Base-by-base conservation (phyloP, 2,888 invertebrate genomes). In the Calameuta pallipes region DNA sequence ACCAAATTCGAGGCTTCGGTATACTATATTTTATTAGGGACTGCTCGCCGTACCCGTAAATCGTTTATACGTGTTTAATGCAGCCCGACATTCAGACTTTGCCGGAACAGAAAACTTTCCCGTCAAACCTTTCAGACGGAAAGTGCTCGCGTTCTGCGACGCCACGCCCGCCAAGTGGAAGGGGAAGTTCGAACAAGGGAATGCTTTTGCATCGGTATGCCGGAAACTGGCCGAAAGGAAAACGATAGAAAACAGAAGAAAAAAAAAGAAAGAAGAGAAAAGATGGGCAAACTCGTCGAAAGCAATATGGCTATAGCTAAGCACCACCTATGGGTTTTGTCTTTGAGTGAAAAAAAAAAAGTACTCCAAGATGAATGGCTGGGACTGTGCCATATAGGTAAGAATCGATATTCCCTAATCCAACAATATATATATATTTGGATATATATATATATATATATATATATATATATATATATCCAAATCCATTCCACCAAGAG, bases 31-130 rank as follows among this genome's bases (percentile, higher is more conserved):
- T 78, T 76, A 73, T 73, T 31, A 75, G 78, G 78, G 78, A 79
- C 83, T 75, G 36, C 80, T 78, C 80, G 81, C 80, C 11, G 73
- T 71, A 36, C 75, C 83, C 87, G 89, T 88, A 89, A 90, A 90
- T 90, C 89, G 89, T 89, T 89, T 90, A 90, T 89, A 89, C 89
- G 86, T 90, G 90, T 90, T 89, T 89, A 89, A 90, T 88, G 89
- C 87, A 89, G 87, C 85, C 79, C 79, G 84, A 80, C 83, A 82
- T 85, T 83, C 83, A 80, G 80, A 80, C 79, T 81, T 78, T 56
- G 78, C 80, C 76, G 80, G 79, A 81, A 79, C 76, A 83, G 80
- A 82, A 87, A 88, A 88, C 86, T 88, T 88, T 87, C 79, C 85
- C 87, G 86, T 87, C 87, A 85, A 84, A 88, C 86, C 86, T 88